Base-by-base conservation (phyloP, 2,113 vertebrate species). In the Nestor notabilis region DNA sequence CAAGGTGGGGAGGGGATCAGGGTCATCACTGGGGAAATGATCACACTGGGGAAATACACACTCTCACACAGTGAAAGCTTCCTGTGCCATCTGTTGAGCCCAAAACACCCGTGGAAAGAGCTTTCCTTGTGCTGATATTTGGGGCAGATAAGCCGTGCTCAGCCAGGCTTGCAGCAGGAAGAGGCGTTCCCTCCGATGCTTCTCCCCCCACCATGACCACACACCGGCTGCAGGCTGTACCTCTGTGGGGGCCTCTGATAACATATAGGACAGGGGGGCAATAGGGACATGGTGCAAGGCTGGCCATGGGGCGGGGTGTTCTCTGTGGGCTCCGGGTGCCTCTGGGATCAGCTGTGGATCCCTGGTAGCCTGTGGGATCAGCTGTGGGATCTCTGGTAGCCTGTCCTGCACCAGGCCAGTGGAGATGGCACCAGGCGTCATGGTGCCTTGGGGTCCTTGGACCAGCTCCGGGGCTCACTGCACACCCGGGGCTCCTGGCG, bases 381-480 rank as follows among this genome's bases (percentile, higher is more conserved):
- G 29, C 46, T 27, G 27, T 2, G 7, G 7, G 16, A 5, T 41
- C 18, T 0, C 35, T 2, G 2, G 58, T 13, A 72, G 31, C 58
- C 49, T 2, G 2, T 9, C 33, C 41, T 4, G 5, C 46, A 31
- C 12, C 47, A 33, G n/a, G 10, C 21, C 1, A 2, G n/a, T 8
- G 23, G 10, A 35, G 44, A 28, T 8, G 31, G 33, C 52, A 49
- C 24, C 4, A 2, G 49, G 17, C 33, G 6, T 72, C 35, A 2
- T 5, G 0, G 2, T 0, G 0, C 4, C 41, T 23, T 3, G 15
- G 66, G 19, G 14, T 25, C 8, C 10, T 13, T 2, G 3, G 43
- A 11, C 1, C 39, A 27, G 33, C 52, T 6, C n/a, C 0, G 3
- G n/a, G 20, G 2, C 17, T 10, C 0, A 13, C 15, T 7, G 64